Base-by-base conservation (phyloP, 2,888 invertebrate species). In the Drosophila koepferae region DNA sequence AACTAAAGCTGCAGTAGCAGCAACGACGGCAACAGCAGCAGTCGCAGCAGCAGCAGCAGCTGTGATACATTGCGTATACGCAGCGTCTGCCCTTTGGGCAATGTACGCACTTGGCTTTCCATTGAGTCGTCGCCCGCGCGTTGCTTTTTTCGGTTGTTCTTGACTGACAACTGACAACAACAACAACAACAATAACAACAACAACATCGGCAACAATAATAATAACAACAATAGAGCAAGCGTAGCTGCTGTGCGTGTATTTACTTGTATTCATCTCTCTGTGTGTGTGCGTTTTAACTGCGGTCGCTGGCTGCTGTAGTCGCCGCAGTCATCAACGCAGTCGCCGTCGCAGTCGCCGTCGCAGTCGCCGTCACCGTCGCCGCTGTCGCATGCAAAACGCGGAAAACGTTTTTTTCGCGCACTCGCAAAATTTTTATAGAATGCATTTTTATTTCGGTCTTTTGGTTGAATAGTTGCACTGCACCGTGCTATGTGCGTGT, bases 361-460 rank as follows among this genome's bases (percentile, higher is more conserved):
- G 63, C 68, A 34, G 75, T 63, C 68, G 51, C 64, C 41, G 80
- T 68, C 81, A 71, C 65, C 51, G 87, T 65, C 55, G 77, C 44
- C 65, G 80, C 74, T 70, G 81, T 74, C 80, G 87, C 90, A 86
- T 90, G 88, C 86, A 81, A 88, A 90, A 86, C 86, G 86, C 90
- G 90, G 90, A 90, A 86, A 88, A 86, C 70, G 53, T 74, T 89
- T 86, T 86, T 86, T 86, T 88, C 90, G 86, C 80, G 89, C 86
- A 90, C 89, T 90, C 88, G 88, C 90, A 82, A 87, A 86, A 90
- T 85, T 90, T 86, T 90, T 86, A 86, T 86, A 87, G 86, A 90
- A 88, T 88, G 86, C 90, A 86, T 86, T 86, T 89, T 86, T 86
- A 86, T 86, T 89, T 89, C 86, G 90, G 90, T 87, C 90, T 86